These are phyloP conservation scores for Phainopepla nitens DNA, from an alignment of 2,113 vertebrate genomes.

Conservation along the genomic window DNA sequence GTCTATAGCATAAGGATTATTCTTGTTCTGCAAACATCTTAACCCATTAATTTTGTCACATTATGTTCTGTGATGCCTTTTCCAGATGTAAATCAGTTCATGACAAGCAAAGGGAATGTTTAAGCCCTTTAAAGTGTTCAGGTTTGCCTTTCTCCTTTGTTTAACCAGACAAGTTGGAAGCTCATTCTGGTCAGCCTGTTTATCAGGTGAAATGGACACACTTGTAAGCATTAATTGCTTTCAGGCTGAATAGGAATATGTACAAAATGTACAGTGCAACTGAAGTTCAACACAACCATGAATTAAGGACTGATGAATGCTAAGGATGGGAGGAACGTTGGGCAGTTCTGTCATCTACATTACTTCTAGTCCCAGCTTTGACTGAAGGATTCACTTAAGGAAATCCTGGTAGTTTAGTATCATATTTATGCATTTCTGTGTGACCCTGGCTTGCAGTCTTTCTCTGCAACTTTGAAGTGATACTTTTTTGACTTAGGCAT, in stretches of 20 bases:
- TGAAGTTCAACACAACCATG: background rate
- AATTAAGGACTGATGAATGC: background rate
- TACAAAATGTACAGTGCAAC: background rate
- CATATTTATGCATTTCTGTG: background rate
- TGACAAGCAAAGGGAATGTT: constrained; percentile 68
- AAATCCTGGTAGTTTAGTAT: background rate
- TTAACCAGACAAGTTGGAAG: constrained; percentile 44
- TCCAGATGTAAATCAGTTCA: constrained; percentile 79
- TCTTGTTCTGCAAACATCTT: constrained; percentile 55
- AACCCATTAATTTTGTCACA: constrained; percentile 69
- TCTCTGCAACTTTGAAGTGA: background rate
- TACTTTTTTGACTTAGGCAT: background rate
- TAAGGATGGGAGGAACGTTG: background rate
- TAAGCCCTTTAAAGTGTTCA: constrained; percentile 58
- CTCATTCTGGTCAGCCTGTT: background rate
- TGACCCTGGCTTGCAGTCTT: background rate
- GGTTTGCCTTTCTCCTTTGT: constrained; percentile 38
- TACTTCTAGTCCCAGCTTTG: background rate
- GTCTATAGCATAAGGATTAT: background rate
- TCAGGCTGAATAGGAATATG: constrained; percentile 49
- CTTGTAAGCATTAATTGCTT: constrained; percentile 73
- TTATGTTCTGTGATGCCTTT: constrained; percentile 78
- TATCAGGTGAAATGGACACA: constrained; percentile 65
- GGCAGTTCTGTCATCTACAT: background rate
- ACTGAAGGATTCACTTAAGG: background rate